Base-by-base conservation (phyloP, 2,888 invertebrate species). In the Eristalinus sepulchralis region DNA sequence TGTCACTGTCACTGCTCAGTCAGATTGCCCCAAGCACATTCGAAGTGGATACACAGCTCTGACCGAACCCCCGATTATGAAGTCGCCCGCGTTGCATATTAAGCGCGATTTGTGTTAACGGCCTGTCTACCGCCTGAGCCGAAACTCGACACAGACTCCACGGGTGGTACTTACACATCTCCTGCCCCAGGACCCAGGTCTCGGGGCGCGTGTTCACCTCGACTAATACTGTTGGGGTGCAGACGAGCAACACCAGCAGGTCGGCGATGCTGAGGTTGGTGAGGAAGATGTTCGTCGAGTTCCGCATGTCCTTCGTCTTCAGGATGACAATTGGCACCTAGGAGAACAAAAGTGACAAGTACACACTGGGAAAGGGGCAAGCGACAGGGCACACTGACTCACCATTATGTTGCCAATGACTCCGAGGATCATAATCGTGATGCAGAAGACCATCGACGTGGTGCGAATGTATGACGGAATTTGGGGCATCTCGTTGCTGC, bases 211-310 rank as follows among this genome's bases (percentile, higher is more conserved):
- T 96, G 92, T 98, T 97, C 70, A 98, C 96, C 92, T 98, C 98
- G n/a, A 98, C 97, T 53, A 98, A 94, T 36, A 98, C 97, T 0
- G 98, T 97, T 8, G 98, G 98, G 86, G 98, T 97, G 91, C 98
- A 98, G 87, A 98, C 96, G 88, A 98, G 93, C 88, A 98, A 93
- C 89, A 98, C 98, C 94, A 98, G 95, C 89, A 98, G 93, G 93
- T 98, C 98, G 17, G 98, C 98, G 55, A 98, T 95, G 92, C 98
- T 98, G 91, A 98, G 94, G 93, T 98, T 98, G 92, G 98, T 97
- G 90, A 98, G 94, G 92, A 98, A 98, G 90, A 98, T 97, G 92
- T 98, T 98, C 84, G 98, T 98, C 73, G 98, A 97, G 91, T 97
- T 98, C 90, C 97, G 94, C 97, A 98, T 97, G 91, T 98, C 98